A percentile compares a stretch with the other conserved stretches of the same genome.
Conservation (phyloP, 2,797 vertebrate species). For the Pempheris klunzingeri region DNA sequence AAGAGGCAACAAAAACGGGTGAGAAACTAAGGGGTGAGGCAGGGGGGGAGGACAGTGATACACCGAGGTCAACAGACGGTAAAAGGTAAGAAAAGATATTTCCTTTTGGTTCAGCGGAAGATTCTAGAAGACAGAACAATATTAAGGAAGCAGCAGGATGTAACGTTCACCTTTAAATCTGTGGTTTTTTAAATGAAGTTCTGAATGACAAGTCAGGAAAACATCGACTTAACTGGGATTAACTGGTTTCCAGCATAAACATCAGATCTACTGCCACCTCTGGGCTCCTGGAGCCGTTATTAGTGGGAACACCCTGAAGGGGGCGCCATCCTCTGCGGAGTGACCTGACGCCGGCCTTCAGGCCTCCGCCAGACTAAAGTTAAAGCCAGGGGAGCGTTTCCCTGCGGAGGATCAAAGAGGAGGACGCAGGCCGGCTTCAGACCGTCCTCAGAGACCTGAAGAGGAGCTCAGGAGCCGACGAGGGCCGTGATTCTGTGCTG, state of each 20-base stretch:
- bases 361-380: no score
- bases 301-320: neutral
- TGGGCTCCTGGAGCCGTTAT: neutral
- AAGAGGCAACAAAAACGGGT: constrained; percentile 62
- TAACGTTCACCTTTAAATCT: no score
- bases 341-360: neutral
- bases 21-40: constrained; percentile 51
- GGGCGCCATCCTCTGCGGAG: constrained; percentile 7
- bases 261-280: neutral
- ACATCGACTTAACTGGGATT: no score
- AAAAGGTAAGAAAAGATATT: neutral
- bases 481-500: neutral
- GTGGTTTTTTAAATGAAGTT: no score
- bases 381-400: neutral
- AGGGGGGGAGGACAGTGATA: constrained; percentile 34
- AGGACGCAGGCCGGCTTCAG: neutral
- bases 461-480: neutral
- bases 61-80: constrained; percentile 26
- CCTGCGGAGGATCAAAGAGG: neutral
- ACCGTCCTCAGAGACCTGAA: neutral
- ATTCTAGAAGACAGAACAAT: no score
- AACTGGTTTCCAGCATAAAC: no score
- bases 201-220: no score
- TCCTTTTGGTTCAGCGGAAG: no score
- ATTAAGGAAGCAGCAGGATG: no score